Evolutionary conservation across 2,888 invertebrate genomes (phyloP).

Genomic region (Chrysina gloriosa): DNA sequence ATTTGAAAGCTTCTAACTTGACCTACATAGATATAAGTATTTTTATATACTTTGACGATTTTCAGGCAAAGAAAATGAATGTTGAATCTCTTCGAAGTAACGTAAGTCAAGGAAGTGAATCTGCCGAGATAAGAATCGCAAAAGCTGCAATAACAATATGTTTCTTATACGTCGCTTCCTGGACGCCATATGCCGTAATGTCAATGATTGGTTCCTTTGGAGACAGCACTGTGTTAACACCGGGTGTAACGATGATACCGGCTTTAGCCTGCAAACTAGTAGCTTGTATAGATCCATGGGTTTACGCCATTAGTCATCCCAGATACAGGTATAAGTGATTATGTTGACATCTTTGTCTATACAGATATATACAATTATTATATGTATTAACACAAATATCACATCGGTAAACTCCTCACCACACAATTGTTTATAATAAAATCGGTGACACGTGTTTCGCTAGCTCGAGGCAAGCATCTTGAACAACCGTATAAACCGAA

Average conservation of each 20-base stretch:
- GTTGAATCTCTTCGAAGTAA: constrained; percentile 84
- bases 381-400: too few relatives aligned
- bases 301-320: constrained; percentile 92
- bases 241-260: constrained; percentile 86
- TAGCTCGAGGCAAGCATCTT: too few relatives aligned
- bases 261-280: constrained; percentile 89
- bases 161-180: constrained; percentile 85
- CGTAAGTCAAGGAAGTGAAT: constrained; percentile 74
- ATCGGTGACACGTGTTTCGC: too few relatives aligned
- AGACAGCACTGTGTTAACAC: constrained; percentile 77
- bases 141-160: constrained; percentile 90
- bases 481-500: too few relatives aligned
- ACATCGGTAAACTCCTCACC: too few relatives aligned
- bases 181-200: constrained; percentile 90
- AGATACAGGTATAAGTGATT: constrained; percentile 75
- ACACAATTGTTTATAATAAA: too few relatives aligned
- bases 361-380: too few relatives aligned
- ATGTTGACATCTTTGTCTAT: too few relatives aligned
- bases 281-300: constrained; percentile 92
- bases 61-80: constrained; percentile 89
- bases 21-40: background rate
- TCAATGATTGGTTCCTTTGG: constrained; percentile 87
- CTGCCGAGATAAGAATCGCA: constrained; percentile 86
- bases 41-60: constrained; percentile 28
- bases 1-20: background rate